phyloP scores from a whole-genome alignment of 2,797 vertebrate species.

The Salmo trutta region DNA sequence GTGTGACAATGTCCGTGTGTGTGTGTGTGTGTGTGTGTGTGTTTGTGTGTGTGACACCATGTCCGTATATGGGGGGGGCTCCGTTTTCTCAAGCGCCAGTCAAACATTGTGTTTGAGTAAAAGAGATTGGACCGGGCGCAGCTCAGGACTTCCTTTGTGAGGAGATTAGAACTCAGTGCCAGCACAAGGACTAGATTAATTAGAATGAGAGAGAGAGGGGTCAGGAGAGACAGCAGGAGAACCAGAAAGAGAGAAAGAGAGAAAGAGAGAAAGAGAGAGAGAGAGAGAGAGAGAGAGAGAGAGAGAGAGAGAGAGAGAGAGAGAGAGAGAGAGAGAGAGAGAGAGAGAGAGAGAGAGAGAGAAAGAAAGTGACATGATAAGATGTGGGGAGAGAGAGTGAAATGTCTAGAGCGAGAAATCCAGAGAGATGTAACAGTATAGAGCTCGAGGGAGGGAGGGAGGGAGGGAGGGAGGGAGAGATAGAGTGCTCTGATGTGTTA shows the following conservation, averaged over 20 bases:
- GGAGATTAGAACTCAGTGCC: slow-evolving; percentile 57
- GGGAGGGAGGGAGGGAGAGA: too few species aligned
- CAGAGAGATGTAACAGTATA: not conserved
- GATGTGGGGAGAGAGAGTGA: not conserved
- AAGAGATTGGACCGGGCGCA: slow-evolving; percentile 39
- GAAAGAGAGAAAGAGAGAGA: not conserved
- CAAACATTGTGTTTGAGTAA: slow-evolving; percentile 19
- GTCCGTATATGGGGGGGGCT: not conserved
- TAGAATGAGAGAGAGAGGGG: not conserved
- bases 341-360: not conserved
- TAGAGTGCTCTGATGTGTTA: not conserved
- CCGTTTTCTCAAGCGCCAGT: slow-evolving; percentile 28
- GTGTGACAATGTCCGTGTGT: not conserved
- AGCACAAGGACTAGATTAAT: not conserved
- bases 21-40: not conserved
- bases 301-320: not conserved
- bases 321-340: not conserved
- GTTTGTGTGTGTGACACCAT: too few species aligned
- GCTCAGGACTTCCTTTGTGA: slow-evolving; percentile 66
- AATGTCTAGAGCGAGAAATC: not conserved
- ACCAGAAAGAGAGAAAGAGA: not conserved
- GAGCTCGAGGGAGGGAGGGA: not conserved
- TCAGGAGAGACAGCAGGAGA: slow-evolving; percentile 13
- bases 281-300: not conserved
- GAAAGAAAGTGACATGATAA: not conserved